Evolutionary conservation across 2,113 vertebrate species (phyloP).

Genomic region (Hippoglossus stenolepis): DNA sequence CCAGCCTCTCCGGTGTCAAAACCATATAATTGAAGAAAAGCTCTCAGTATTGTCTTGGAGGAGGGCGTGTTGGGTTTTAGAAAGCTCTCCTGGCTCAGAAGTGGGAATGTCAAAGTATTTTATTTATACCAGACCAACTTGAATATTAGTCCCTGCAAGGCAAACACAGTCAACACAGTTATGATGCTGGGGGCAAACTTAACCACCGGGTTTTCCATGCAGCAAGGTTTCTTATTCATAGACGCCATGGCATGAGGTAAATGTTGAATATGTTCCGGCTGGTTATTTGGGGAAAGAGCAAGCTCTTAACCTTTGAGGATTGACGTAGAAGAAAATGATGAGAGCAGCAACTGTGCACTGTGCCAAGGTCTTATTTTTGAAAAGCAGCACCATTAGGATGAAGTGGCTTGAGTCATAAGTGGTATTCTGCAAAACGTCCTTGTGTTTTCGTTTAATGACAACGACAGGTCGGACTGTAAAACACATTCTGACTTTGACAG

Average conservation of each 20-base stretch:
- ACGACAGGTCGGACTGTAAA: constrained; percentile 44
- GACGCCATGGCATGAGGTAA: constrained; percentile 69
- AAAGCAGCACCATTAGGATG: constrained; percentile 46
- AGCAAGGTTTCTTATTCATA: constrained; percentile 56
- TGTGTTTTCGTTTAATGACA: constrained; percentile 33
- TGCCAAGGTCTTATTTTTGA: constrained; percentile 45
- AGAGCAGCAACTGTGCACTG: constrained; percentile 41
- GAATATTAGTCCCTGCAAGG: constrained; percentile 21
- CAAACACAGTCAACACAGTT: constrained; percentile 58
- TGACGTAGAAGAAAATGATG: constrained; percentile 51
- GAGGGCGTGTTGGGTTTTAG: constrained; percentile 8
- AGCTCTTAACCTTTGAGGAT: constrained; percentile 56
- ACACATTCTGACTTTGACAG: constrained; percentile 28
- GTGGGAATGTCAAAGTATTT: constrained; percentile 25
- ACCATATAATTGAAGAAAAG: not conserved
- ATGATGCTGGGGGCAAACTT: constrained; percentile 54
- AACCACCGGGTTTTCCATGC: constrained; percentile 58
- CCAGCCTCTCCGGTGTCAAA: not conserved
- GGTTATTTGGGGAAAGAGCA: constrained; percentile 59
- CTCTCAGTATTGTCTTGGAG: constrained; percentile 17
- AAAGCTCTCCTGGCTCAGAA: constrained; percentile 6
- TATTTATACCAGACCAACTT: constrained; percentile 10
- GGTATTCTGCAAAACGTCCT: constrained; percentile 12
- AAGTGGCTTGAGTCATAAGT: constrained; percentile 23
- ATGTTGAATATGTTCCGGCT: constrained; percentile 47